A percentile compares a stretch with the other conserved stretches of the same genome.
Conservation (phyloP, 2,888 invertebrate species). For the Chrysodeixis includens region DNA sequence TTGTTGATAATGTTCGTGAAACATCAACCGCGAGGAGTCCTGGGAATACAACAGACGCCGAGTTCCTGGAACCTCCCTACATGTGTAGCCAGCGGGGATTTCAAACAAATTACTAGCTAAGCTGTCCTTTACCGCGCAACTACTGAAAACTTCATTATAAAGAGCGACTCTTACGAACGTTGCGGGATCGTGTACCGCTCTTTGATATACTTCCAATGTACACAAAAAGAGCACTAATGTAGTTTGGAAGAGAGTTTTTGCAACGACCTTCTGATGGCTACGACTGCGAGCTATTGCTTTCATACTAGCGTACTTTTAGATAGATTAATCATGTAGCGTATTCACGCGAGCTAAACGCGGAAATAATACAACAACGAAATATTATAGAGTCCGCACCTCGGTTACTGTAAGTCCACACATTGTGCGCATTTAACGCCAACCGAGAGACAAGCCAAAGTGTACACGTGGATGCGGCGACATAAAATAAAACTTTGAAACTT, state of each 20-base stretch:
- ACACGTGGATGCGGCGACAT: conserved; percentile 65
- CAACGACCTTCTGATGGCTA: conserved; percentile 11
- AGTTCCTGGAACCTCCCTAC: conserved; percentile 45
- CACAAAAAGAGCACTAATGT: conserved; percentile 27
- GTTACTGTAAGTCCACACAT: conserved; percentile 56
- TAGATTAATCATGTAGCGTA: neutral
- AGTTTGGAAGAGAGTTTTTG: conserved; percentile 22
- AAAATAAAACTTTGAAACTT: conserved; percentile 76
- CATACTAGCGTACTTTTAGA: neutral
- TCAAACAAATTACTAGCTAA: conserved; percentile 60
- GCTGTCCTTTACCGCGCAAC: conserved; percentile 63
- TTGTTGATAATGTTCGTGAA: conserved; percentile 56
- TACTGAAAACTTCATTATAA: conserved; percentile 65
- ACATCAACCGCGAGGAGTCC: conserved; percentile 52
- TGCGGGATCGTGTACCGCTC: conserved; percentile 21
- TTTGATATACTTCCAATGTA: conserved; percentile 21
- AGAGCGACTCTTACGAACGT: conserved; percentile 30
- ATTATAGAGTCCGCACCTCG: conserved; percentile 41
- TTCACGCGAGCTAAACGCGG: conserved; percentile 35
- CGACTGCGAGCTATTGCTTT: neutral
- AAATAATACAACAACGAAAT: conserved; percentile 42
- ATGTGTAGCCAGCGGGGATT: conserved; percentile 62
- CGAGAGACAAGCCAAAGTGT: conserved; percentile 62
- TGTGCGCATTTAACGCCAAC: conserved; percentile 59
- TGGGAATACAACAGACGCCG: conserved; percentile 51